phyloP scores from a whole-genome alignment of 2,113 vertebrate genomes.

The Balaenoptera acutorostrata region DNA sequence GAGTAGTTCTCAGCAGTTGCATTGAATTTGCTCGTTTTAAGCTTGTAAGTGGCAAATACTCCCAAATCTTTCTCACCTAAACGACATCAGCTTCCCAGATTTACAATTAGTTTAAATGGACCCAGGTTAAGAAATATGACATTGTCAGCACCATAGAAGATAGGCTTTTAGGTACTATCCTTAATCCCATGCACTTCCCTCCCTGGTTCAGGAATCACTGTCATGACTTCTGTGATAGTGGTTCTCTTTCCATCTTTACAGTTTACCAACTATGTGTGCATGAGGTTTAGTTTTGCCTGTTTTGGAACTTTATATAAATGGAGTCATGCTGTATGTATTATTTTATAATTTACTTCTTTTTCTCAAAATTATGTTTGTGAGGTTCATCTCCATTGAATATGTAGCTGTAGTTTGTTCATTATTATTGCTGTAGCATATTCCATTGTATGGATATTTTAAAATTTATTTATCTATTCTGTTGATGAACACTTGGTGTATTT shows the following conservation, averaged over 20 bases:
- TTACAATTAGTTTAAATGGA: not conserved
- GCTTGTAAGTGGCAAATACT: not conserved
- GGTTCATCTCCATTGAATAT: not conserved
- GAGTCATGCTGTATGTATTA: not conserved
- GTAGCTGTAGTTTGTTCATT: not conserved
- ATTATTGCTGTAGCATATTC: not conserved
- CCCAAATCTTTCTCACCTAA: not conserved
- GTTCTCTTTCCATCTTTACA: not conserved
- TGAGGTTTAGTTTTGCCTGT: not conserved
- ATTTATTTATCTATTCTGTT: not conserved
- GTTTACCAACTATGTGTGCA: not conserved
- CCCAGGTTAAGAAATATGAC: not conserved
- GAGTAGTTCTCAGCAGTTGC: not conserved
- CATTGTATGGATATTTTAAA: not conserved
- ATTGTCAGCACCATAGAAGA: not conserved
- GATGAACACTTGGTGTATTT: not conserved
- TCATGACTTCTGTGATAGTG: not conserved
- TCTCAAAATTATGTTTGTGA: not conserved
- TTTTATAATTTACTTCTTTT: not conserved
- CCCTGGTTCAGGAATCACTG: not conserved
- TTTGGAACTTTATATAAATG: not conserved
- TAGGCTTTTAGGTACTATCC: not conserved
- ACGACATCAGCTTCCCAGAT: not conserved
- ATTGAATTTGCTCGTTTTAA: not conserved
- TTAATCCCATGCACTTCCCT: not conserved